These are phyloP conservation scores for Pseudanteris insignis DNA, from an alignment of 2,888 invertebrate genomes.

Conservation along the genomic window DNA sequence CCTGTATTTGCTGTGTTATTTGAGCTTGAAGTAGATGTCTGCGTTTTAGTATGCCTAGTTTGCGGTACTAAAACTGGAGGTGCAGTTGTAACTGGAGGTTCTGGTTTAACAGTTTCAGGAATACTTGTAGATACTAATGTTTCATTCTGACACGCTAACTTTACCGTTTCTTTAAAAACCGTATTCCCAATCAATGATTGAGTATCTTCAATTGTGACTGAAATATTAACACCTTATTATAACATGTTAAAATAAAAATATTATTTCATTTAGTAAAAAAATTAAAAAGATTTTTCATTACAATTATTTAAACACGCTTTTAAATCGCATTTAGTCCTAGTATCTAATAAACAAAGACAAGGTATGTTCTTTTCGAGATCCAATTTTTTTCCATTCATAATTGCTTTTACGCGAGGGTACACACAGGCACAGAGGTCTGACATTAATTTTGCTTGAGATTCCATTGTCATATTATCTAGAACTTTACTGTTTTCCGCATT, in stretches of 20 bases:
- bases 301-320: conserved; percentile 56
- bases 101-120: conserved; percentile 1
- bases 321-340: conserved; percentile 52
- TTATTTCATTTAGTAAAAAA: not conserved
- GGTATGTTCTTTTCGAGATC: conserved; percentile 54
- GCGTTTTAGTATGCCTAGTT: conserved; percentile 63
- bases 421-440: conserved; percentile 55
- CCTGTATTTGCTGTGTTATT: conserved; percentile 55
- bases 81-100: not conserved
- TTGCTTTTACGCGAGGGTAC: conserved; percentile 55
- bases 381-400: conserved; percentile 52
- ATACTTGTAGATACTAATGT: conserved; percentile 27
- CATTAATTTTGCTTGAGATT: too few species aligned
- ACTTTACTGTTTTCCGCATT: too few species aligned
- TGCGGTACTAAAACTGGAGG: conserved; percentile 54
- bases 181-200: conserved; percentile 45
- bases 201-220: too few species aligned
- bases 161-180: conserved; percentile 42
- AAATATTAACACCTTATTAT: too few species aligned
- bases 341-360: conserved; percentile 58
- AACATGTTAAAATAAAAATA: not conserved
- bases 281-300: conserved; percentile 26
- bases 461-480: too few species aligned
- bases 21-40: conserved; percentile 56
- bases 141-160: conserved; percentile 45